Evolutionary conservation across 2,888 invertebrate genomes (phyloP).

Genomic region (Machimus rusticus): DNA sequence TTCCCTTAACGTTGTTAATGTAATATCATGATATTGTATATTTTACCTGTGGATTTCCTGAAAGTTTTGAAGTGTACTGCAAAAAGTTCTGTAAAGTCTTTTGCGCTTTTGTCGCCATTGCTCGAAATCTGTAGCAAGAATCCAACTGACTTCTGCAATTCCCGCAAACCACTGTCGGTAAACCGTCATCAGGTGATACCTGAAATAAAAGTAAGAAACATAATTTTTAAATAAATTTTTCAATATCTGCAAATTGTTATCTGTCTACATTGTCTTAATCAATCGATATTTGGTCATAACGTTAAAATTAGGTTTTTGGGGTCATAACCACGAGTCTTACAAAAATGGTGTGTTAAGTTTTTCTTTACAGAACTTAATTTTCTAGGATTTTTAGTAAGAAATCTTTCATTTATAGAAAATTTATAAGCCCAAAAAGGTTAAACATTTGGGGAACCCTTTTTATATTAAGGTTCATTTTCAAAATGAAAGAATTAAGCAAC

Average conservation of each 20-base stretch:
- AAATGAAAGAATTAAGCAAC: too few relatives aligned
- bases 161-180: constrained; percentile 80
- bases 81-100: constrained; percentile 78
- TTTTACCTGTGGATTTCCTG: constrained; percentile 70
- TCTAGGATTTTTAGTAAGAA: too few relatives aligned
- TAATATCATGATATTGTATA: not conserved
- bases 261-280: not conserved
- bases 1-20: too few relatives aligned
- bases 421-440: too few relatives aligned
- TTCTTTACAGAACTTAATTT: too few relatives aligned
- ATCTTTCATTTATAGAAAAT: too few relatives aligned
- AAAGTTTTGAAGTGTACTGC: constrained; percentile 73
- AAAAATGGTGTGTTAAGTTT: too few relatives aligned
- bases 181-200: constrained; percentile 78
- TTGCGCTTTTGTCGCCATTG: constrained; percentile 78
- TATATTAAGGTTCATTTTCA: too few relatives aligned
- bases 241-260: not conserved
- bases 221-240: too few relatives aligned
- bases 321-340: too few relatives aligned
- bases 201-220: constrained; percentile 62
- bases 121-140: constrained; percentile 78
- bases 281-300: not conserved
- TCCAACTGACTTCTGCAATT: constrained; percentile 79
- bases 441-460: too few relatives aligned
- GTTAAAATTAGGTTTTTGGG: too few relatives aligned